These are phyloP conservation scores for Anarrhichthys ocellatus DNA, from an alignment of 2,113 vertebrate genomes.

Conservation along the genomic window DNA sequence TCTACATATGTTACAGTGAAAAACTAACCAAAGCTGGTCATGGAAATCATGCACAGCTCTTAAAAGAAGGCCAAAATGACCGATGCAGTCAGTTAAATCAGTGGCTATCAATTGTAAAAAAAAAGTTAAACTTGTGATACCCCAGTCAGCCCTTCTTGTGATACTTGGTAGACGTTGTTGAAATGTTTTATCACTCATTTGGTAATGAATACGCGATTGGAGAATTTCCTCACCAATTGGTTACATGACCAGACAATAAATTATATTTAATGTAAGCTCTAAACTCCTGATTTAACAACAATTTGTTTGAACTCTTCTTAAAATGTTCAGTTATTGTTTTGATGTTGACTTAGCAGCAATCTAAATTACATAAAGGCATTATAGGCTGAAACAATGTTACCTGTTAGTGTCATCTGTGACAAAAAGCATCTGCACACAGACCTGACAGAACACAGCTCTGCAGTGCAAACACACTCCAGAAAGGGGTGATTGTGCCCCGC, in stretches of 20 bases:
- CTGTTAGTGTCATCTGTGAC: background rate
- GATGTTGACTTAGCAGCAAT: background rate
- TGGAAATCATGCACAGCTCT: background rate
- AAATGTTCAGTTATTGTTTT: background rate
- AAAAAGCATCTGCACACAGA: constrained; percentile 8
- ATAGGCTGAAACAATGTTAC: background rate
- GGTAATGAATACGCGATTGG: background rate
- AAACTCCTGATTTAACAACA: background rate
- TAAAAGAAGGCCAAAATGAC: background rate
- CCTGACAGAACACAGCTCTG: constrained; percentile 1
- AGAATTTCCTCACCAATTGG: background rate
- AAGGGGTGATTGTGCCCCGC: background rate
- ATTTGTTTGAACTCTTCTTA: background rate
- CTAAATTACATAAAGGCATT: background rate
- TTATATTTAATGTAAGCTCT: constrained; percentile 4
- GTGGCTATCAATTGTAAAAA: background rate
- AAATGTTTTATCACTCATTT: background rate
- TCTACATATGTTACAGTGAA: background rate
- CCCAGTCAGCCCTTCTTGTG: background rate
- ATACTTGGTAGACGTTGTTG: background rate
- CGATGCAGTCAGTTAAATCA: background rate
- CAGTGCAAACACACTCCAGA: constrained; percentile 20
- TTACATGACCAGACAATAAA: constrained; percentile 7
- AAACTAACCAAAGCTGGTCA: background rate
- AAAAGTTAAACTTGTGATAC: background rate